Evolutionary conservation across 2,113 vertebrate species (phyloP), one percentile per base, ranked within the genome.

Genomic region (Mormyrus lacerda): DNA sequence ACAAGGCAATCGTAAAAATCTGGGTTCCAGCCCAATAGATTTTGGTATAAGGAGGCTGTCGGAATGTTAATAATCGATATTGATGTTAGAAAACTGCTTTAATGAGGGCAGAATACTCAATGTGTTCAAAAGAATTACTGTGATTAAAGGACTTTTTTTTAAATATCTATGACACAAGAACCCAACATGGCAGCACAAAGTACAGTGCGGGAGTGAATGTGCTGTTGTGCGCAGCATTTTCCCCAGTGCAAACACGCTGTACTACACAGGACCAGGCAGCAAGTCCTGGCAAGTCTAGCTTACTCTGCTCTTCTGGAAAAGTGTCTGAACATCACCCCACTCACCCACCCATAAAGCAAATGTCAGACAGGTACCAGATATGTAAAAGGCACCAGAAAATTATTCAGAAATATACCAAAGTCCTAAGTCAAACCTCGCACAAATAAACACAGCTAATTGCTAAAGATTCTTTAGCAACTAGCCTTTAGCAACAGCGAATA

Each of bases 1-100:
- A 79, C 73, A 79, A 42, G 35, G 13, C 55, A 27, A 65, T 45
- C 5, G 39, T 24, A 65, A 42, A 45, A 61, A 73, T 76, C 69
- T 88, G 65, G 87, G 87, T 88, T 88, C 87, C 65, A 88, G 87
- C 31, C 87, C 87, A 47, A 76, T 50, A 79, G 48, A 51, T 76
- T 45, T 73, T 19, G 19, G 27, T 79, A 31, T 24, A 45, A 76
- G n/a, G 19, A 35, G 65, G 35, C 61, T 88, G 73, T 35, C 8
- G 11, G 48, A 48, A 88, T 27, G 27, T 69, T 76, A 88, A 88
- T 76, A 7, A 88, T 76, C 65, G 51, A 88, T 79, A 73, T 11
- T 0, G 1, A 5, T 48, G 47, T 65, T 87, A 65, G 45, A 88
- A 88, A 88, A 73, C 11, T 50, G 47, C 83, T 48, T 85, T 85